A percentile compares a stretch with the other conserved stretches of the same genome.
Conservation (phyloP, 2,888 invertebrate genomes). For the Pogonocherus hispidulus region DNA sequence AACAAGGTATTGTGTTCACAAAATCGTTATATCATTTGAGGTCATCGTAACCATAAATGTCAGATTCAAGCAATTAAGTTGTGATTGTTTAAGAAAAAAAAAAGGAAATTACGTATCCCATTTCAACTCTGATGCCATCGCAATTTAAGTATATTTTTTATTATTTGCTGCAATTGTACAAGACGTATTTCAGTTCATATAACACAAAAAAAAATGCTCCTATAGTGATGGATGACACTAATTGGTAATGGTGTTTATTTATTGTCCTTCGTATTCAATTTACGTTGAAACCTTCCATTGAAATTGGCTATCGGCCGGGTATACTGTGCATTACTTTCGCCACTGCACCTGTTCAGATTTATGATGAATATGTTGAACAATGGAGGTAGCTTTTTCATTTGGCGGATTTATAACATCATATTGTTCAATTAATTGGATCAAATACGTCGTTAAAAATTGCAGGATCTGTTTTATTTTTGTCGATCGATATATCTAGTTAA, state of each 20-base stretch:
- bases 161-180: background rate
- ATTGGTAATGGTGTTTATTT: background rate
- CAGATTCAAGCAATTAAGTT: background rate
- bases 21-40: background rate
- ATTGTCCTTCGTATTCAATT: background rate
- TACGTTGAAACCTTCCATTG: background rate
- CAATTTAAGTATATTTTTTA: too few relatives aligned
- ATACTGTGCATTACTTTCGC: slow-evolving; percentile 18
- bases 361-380: slow-evolving; percentile 23
- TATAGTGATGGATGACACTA: background rate
- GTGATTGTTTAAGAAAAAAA: background rate
- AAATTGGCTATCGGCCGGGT: background rate
- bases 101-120: too few relatives aligned
- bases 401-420: slow-evolving; percentile 46
- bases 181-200: background rate
- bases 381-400: slow-evolving; percentile 9
- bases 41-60: background rate
- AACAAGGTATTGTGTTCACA: too few relatives aligned
- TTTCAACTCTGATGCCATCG: too few relatives aligned
- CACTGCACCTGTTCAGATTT: slow-evolving; percentile 32
- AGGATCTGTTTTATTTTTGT: too few relatives aligned
- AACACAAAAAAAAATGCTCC: background rate
- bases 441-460: slow-evolving; percentile 40
- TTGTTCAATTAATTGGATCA: slow-evolving; percentile 41
- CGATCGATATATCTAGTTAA: too few relatives aligned